Conservation (phyloP, 37 sponge, comb jelly and placozoan genomes). For the Dysidea cf. avara region DNA sequence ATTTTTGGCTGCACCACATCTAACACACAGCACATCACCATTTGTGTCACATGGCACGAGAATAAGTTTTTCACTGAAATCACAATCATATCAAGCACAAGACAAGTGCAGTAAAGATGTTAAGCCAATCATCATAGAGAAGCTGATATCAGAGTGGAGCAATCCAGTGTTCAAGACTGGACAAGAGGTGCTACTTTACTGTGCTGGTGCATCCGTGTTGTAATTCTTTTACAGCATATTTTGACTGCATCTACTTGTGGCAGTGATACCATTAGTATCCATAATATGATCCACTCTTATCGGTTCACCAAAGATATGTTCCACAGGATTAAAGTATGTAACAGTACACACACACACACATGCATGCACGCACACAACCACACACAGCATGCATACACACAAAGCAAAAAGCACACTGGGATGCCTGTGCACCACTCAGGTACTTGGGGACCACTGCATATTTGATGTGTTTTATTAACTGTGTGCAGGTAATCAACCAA, state of each 20-base stretch:
- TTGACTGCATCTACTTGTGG: neutral
- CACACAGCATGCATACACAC: neutral
- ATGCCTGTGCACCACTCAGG: too few species aligned
- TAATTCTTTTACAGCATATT: neutral
- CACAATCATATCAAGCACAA: too few species aligned
- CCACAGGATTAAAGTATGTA: slow-evolving; percentile 41
- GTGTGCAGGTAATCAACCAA: slow-evolving; percentile 81
- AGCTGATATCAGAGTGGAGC: neutral
- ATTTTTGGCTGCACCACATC: slow-evolving; percentile 31
- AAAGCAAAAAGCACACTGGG: neutral
- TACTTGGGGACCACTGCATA: neutral
- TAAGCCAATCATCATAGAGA: too few species aligned
- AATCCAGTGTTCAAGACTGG: slow-evolving; percentile 25
- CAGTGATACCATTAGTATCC: slow-evolving; percentile 16
- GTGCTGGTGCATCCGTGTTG: neutral
- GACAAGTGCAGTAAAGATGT: too few species aligned
- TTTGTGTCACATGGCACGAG: slow-evolving; percentile 36
- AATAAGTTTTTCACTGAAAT: neutral
- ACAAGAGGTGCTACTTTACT: slow-evolving; percentile 6
- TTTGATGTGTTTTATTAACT: slow-evolving; percentile 1
- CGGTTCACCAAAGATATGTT: slow-evolving; percentile 77
- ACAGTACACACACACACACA: neutral
- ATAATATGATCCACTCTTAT: slow-evolving; percentile 33
- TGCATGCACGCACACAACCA: neutral
- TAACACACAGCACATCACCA: slow-evolving; percentile 17